Evolutionary conservation across 35 echinoderm and acorn worm genomes (phyloP).

Genomic region (Antedon bifida): DNA sequence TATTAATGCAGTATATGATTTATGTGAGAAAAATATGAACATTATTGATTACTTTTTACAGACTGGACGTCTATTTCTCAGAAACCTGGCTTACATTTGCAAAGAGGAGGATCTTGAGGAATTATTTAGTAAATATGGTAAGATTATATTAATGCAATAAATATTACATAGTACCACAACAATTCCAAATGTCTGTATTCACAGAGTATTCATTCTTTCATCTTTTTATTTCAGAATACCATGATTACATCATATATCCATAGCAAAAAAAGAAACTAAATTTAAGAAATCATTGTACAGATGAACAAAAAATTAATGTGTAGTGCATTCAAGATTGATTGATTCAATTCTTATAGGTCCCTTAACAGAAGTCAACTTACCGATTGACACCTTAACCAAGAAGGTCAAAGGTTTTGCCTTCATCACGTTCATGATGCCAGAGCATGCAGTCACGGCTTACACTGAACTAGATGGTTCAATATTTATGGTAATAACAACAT

Average conservation of each 20-base stretch:
- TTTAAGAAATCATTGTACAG: no score
- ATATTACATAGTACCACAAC: not conserved
- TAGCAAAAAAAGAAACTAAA: no score
- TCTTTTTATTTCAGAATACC: no score
- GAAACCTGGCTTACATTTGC: conserved; percentile 81
- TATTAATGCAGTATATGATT: no score
- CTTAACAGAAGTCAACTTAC: conserved; percentile 76
- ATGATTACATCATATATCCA: no score
- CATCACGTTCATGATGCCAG: conserved; percentile 96
- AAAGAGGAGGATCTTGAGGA: conserved; percentile 69
- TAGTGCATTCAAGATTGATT: no score
- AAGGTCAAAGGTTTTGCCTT: conserved; percentile 96
- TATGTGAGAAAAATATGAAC: no score
- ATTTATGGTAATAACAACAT: conserved; percentile 48
- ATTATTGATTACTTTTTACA: conserved; percentile 10
- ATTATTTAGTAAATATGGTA: conserved; percentile 84
- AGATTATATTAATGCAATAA: not conserved
- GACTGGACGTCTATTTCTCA: conserved; percentile 78
- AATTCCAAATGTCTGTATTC: no score
- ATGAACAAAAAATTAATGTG: no score
- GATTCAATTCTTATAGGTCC: conserved; percentile 32
- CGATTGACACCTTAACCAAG: conserved; percentile 77
- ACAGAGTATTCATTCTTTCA: no score
- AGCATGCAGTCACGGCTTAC: conserved; percentile 86
- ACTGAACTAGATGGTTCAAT: conserved; percentile 79